Base-by-base conservation (phyloP, 2,113 vertebrate species). In the Anthoscopus minutus region DNA sequence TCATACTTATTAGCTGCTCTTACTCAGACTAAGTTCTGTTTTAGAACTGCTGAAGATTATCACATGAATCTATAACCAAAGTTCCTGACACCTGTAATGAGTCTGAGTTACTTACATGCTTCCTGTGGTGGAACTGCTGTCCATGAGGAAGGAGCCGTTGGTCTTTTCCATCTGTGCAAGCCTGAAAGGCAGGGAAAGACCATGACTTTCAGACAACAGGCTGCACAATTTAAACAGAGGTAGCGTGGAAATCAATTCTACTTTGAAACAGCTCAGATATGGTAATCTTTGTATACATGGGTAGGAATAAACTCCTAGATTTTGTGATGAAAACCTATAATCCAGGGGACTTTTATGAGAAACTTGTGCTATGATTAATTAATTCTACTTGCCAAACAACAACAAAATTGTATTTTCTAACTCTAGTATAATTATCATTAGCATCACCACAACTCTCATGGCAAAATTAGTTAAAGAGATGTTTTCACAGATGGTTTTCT, bases 161-260 rank as follows among this genome's bases (percentile, higher is more conserved):
- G 98, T 99, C 81, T 98, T 98, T 86, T 99, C 99, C 99, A 99
- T 99, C 93, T 99, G 99, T 4, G 99, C 99, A 31, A 99, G 98
- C 95, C 99, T 99, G 94, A 86, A 96, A 96, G 38, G 81, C 81
- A 94, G 23, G n/a, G 72, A 62, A 85, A 83, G 33, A 92, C 22
- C 31, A 56, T 0, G 0, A 69, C 13, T 40, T 73, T 92, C 64
- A 92, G 66, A 62, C 15, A 84, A 30, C 6, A 19, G 4, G 11
- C 65, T 74, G 74, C 45, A 72, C 64, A 74, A 3, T 35, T 69
- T 22, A 24, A 82, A 53, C 33, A 85, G 28, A 62, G 20, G 21
- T 23, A 53, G 5, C 14, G 28, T 4, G 42, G 65, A 89, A 40
- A 86, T 56, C 30, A 51, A 3, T 37, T 80, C 51, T 65, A 58